These are phyloP conservation scores for Xenopus laevis DNA, from an alignment of 2,113 vertebrate genomes.

Conservation along the genomic window DNA sequence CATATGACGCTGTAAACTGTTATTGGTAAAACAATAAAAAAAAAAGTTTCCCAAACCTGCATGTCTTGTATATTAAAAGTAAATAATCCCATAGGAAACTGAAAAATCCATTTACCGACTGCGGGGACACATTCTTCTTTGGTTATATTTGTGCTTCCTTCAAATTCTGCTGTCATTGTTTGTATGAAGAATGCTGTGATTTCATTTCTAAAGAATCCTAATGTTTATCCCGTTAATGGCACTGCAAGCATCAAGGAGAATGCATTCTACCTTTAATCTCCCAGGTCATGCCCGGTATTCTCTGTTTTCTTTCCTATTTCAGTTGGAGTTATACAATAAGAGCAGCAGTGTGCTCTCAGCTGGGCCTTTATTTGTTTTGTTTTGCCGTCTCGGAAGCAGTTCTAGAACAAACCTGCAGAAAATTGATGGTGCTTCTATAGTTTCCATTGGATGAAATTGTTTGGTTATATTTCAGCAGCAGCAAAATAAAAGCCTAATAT, in stretches of 20 bases:
- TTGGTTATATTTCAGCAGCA: constrained; percentile 28
- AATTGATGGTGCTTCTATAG: constrained; percentile 24
- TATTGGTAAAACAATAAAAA: too few relatives aligned
- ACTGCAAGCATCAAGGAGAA: not conserved
- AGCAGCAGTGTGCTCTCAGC: not conserved
- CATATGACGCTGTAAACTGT: too few relatives aligned
- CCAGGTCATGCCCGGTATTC: not conserved
- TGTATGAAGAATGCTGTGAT: constrained; percentile 1
- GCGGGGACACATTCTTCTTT: too few relatives aligned
- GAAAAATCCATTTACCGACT: too few relatives aligned
- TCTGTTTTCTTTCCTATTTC: not conserved
- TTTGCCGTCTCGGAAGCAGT: not conserved
- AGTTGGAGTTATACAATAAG: constrained; percentile 13
- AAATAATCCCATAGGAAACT: too few relatives aligned
- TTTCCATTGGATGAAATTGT: constrained; percentile 25
- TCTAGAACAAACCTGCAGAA: constrained; percentile 27
- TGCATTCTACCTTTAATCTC: constrained; percentile 9
- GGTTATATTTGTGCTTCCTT: too few relatives aligned
- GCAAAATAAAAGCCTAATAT: constrained; percentile 33
- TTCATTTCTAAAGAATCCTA: constrained; percentile 12
- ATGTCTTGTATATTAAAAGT: too few relatives aligned
- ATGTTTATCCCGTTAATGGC: constrained; percentile 19
- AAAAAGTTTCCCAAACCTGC: too few relatives aligned
- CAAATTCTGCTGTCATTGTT: not conserved
- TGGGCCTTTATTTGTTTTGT: constrained; percentile 8